Evolutionary conservation across 2,113 vertebrate genomes (phyloP).

Genomic region (Hippolais icterina): DNA sequence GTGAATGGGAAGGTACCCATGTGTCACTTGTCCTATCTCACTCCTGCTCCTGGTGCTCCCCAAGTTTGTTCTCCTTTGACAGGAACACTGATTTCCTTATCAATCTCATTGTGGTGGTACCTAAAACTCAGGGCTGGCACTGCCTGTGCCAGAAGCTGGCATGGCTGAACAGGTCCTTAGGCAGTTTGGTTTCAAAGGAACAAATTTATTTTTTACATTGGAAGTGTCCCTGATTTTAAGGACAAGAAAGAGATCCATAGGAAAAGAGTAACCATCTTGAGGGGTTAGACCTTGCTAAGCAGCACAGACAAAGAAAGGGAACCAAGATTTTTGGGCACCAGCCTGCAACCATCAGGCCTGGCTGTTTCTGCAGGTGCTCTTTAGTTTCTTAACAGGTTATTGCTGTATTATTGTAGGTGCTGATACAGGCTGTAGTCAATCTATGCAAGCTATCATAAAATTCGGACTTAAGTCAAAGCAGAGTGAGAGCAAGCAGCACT

Average conservation of each 20-base stretch:
- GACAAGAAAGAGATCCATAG: not conserved
- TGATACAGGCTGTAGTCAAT: not conserved
- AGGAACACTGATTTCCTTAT: not conserved
- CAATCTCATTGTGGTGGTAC: not conserved
- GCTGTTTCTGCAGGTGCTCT: not conserved
- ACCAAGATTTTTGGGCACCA: not conserved
- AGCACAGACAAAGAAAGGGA: not conserved
- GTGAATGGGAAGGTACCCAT: not conserved
- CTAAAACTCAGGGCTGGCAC: not conserved
- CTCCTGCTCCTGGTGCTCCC: not conserved
- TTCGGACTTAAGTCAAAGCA: not conserved
- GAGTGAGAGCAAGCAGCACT: not conserved
- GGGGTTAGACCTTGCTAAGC: not conserved
- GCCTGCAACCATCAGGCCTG: not conserved
- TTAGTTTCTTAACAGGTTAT: not conserved
- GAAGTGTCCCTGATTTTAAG: not conserved
- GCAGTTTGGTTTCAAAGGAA: not conserved
- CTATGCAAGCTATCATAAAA: not conserved
- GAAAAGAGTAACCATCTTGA: not conserved
- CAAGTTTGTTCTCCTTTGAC: not conserved
- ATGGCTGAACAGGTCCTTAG: not conserved
- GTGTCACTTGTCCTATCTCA: not conserved
- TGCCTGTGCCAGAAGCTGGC: not conserved
- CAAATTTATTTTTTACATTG: not conserved
- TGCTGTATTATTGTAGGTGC: not conserved